These are phyloP conservation scores for Gymnopithys bicolor DNA, from an alignment of 2,797 vertebrate species.

Conservation along the genomic window DNA sequence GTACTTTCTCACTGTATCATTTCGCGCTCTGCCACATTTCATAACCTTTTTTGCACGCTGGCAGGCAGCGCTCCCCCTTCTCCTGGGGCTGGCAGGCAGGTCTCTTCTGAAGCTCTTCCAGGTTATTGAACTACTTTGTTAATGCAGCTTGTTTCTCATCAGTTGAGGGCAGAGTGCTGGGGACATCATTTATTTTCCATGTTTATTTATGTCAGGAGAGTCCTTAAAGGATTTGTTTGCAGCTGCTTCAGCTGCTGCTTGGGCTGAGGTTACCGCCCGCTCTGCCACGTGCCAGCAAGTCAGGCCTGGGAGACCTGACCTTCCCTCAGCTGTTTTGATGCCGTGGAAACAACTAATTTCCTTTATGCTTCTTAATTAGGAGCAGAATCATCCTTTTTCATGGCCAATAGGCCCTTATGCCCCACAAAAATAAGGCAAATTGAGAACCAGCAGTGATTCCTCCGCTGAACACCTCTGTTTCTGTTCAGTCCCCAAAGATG, in stretches of 20 bases:
- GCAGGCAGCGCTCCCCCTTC: background rate
- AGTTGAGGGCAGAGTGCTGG: conserved; percentile 34
- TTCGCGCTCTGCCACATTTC: background rate
- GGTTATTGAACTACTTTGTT: conserved; percentile 34
- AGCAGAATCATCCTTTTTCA: background rate
- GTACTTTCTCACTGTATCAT: background rate
- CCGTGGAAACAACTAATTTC: background rate
- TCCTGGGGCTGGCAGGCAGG: background rate
- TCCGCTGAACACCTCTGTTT: background rate
- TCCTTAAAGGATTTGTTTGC: conserved; percentile 43
- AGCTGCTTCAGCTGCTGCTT: background rate
- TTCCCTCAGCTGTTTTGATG: background rate
- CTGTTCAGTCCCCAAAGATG: background rate
- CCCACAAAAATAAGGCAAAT: background rate
- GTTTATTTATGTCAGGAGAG: conserved; percentile 52
- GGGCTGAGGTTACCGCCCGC: background rate
- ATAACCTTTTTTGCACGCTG: background rate
- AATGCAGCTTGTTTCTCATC: conserved; percentile 48
- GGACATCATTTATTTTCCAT: conserved; percentile 40
- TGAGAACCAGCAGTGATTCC: background rate
- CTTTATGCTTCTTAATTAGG: background rate
- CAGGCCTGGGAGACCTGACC: background rate
- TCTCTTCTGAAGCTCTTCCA: conserved; percentile 35
- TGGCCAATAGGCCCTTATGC: background rate
- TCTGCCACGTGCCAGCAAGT: background rate